These are phyloP conservation scores for Pachypanchax playfairii DNA, from an alignment of 2,113 vertebrate species.

Conservation along the genomic window DNA sequence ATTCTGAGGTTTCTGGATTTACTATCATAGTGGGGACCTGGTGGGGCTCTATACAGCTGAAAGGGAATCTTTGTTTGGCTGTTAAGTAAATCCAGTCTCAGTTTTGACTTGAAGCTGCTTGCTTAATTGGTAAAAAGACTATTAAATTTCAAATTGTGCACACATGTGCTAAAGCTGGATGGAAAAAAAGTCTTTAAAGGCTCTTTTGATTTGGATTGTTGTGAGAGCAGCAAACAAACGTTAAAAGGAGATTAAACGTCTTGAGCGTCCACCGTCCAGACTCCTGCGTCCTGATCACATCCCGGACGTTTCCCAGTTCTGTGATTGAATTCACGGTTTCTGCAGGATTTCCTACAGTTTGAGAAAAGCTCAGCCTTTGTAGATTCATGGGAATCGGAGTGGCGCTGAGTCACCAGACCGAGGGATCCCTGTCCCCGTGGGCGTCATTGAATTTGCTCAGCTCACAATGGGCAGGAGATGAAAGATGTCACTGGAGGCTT, in stretches of 20 bases:
- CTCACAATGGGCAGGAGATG: conserved; percentile 63
- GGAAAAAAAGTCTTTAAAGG: too few relatives aligned
- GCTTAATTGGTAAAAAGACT: conserved; percentile 9
- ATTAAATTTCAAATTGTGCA: conserved; percentile 25
- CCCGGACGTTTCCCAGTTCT: conserved; percentile 31
- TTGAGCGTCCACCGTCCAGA: conserved; percentile 45
- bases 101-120: conserved; percentile 21
- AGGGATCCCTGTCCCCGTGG: conserved; percentile 42
- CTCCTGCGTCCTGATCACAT: conserved; percentile 25
- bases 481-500: conserved; percentile 57
- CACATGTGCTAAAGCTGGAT: conserved; percentile 14
- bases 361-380: conserved; percentile 16
- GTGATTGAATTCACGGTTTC: conserved; percentile 50
- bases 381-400: conserved; percentile 10
- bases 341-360: conserved; percentile 28
- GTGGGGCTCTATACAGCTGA: conserved; percentile 57
- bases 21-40: conserved; percentile 25
- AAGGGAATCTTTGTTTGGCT: conserved; percentile 73
- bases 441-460: conserved; percentile 46
- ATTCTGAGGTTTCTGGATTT: not conserved
- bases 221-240: conserved; percentile 5
- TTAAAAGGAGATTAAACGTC: conserved; percentile 6
- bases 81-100: conserved; percentile 53
- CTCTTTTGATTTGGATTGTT: conserved; percentile 1
- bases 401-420: conserved; percentile 46